Evolutionary conservation across 2,797 vertebrate species (phyloP), one percentile per base, ranked within the genome.

Genomic region (Manis pentadactyla): DNA sequence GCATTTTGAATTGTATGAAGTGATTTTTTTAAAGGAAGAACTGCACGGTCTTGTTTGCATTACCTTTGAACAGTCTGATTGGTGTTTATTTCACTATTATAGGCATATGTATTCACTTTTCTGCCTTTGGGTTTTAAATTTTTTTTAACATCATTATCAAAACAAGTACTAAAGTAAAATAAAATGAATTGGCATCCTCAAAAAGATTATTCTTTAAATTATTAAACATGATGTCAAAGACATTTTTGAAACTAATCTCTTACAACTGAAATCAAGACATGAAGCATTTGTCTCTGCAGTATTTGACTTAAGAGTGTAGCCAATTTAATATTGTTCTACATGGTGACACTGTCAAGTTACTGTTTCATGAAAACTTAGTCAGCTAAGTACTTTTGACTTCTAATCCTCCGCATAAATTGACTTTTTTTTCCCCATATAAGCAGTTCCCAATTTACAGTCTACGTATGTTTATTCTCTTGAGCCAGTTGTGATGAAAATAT

Each of bases 51-150:
- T 9, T 74, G 19, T 85, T 90, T 78, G 31, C 63, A 74, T 84
- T 87, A 59, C 39, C 34, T 96, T 90, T 46, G 13, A 94, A 1
- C 63, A 66, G 10, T 90, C 53, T 66, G 61, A 46, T 81, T 37
- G 23, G 29, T 39, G 5, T 87, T 78, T 39, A 15, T 71, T 94
- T 88, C 66, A 77, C 73, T 95, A 0, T 82, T 90, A 9, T 57
- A 63, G 55, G 27, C 23, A 57, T 49, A 90, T 71, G 27, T 96
- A 84, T 94, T 97, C 84, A 25, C 95, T 96, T 97, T 97, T 90
- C 90, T 92, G 94, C 92, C 90, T 97, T 81, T 94, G 88, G 31
- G 8, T 68, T 91, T 59, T 84, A 74, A 69, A 59, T 18, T 90
- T 93, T 84, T 90, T 87, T 69, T 25, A 77, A n/a, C 37, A 39